Percentiles rank a stretch among this genome's conserved stretches.
phyloP scores from a whole-genome alignment of 2,797 vertebrate species.

The Anolis apletophallus region DNA sequence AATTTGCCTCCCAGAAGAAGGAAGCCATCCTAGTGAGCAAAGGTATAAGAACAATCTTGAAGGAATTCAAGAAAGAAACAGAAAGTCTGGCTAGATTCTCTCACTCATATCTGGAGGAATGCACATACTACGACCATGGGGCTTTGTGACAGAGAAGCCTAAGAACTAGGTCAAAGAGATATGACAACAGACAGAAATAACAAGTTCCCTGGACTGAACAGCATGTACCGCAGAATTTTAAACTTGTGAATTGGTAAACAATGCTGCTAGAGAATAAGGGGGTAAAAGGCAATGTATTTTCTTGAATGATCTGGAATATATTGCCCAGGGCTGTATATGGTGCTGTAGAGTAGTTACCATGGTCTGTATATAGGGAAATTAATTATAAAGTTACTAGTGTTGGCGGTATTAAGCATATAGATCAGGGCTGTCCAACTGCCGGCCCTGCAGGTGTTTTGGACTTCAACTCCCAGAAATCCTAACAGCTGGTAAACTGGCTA shows the following conservation, averaged over 20 bases:
- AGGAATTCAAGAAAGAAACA: neutral
- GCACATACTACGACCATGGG: neutral
- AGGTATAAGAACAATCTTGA: neutral
- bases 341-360: neutral
- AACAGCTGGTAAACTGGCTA: too few relatives aligned
- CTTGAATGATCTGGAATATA: neutral
- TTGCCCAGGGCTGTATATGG: neutral
- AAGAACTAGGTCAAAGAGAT: neutral
- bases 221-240: neutral
- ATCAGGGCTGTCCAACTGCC: too few relatives aligned
- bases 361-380: neutral
- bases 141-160: neutral
- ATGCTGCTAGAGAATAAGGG: neutral
- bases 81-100: constrained; percentile 1
- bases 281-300: neutral
- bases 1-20: neutral
- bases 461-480: too few relatives aligned
- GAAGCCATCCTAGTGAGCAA: neutral
- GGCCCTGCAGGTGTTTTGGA: too few relatives aligned
- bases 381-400: neutral
- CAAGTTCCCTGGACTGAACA: neutral
- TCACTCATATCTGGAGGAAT: neutral
- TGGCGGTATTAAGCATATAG: neutral
- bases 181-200: neutral
- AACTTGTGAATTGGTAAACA: neutral